Percentiles rank a stretch among this genome's conserved stretches.
These are phyloP conservation scores for Myopa testacea DNA, from an alignment of 2,888 invertebrate genomes.

Conservation along the genomic window DNA sequence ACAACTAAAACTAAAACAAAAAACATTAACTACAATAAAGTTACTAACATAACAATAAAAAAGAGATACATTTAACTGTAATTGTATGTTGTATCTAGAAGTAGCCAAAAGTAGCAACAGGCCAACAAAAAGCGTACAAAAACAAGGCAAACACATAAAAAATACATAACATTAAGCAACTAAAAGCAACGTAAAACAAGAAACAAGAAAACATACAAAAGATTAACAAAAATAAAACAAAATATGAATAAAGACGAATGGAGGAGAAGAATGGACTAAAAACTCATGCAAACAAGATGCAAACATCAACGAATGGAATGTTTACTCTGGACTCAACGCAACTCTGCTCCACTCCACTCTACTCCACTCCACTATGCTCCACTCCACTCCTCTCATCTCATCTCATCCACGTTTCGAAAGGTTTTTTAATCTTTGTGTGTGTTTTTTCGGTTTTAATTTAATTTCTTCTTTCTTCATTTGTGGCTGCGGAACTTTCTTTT, in stretches of 20 bases:
- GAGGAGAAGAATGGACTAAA: neutral
- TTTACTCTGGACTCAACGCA: neutral
- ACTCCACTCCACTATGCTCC: no score
- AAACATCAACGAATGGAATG: neutral
- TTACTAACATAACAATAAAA: no score
- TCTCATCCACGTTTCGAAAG: conserved; percentile 1
- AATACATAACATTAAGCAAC: no score
- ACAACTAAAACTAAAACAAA: no score
- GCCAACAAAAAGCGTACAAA: neutral
- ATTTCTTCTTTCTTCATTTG: neutral
- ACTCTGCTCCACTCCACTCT: no score
- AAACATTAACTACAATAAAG: no score
- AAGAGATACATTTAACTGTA: no score
- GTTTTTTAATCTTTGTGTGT: neutral
- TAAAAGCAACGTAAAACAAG: no score
- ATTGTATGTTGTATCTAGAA: no score
- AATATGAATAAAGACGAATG: neutral
- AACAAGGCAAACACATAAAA: no score
- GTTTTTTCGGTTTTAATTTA: neutral
- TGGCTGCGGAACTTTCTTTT: neutral
- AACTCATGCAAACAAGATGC: neutral
- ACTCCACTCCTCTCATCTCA: neutral
- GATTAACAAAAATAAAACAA: neutral
- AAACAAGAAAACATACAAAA: neutral
- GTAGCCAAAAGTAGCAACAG: neutral